phyloP scores from a whole-genome alignment of 1,140 invertebrate genomes.

The silkworm (Bombyx mori) region DNA sequence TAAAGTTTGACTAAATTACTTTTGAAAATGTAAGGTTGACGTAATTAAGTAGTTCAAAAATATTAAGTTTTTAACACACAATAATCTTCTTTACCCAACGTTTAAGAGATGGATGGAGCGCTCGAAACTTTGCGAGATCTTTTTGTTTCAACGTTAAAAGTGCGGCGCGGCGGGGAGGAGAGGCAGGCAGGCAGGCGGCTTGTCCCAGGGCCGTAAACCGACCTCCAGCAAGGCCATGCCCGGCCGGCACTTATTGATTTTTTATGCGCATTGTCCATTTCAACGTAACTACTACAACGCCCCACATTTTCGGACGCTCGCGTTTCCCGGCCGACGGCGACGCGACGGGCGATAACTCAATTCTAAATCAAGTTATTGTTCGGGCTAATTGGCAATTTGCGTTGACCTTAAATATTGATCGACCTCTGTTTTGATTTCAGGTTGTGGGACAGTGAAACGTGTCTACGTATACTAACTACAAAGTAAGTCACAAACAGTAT shows the following conservation, averaged over 20 bases:
- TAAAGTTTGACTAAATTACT: too few species aligned
- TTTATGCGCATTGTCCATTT: slow-evolving; percentile 62
- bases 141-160: slow-evolving; percentile 21
- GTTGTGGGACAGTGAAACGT: background rate
- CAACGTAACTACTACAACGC: slow-evolving; percentile 30
- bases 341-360: too few species aligned
- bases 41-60: too few species aligned
- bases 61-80: too few species aligned
- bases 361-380: too few species aligned
- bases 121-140: slow-evolving; percentile 8
- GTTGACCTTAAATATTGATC: too few species aligned
- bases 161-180: slow-evolving; percentile 9
- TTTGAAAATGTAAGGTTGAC: too few species aligned
- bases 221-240: slow-evolving; percentile 57
- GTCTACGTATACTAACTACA: too few species aligned
- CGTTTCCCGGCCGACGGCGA: background rate
- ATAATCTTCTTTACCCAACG: too few species aligned
- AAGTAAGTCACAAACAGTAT: too few species aligned
- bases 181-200: slow-evolving; percentile 17
- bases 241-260: slow-evolving; percentile 63
- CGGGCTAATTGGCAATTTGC: too few species aligned
- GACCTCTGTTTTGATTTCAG: background rate
- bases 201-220: slow-evolving; percentile 35
- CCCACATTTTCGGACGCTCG: slow-evolving; percentile 1
- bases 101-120: too few species aligned